phyloP scores from a whole-genome alignment of 1,140 invertebrate genomes.

The Globodera rostochiensis region DNA sequence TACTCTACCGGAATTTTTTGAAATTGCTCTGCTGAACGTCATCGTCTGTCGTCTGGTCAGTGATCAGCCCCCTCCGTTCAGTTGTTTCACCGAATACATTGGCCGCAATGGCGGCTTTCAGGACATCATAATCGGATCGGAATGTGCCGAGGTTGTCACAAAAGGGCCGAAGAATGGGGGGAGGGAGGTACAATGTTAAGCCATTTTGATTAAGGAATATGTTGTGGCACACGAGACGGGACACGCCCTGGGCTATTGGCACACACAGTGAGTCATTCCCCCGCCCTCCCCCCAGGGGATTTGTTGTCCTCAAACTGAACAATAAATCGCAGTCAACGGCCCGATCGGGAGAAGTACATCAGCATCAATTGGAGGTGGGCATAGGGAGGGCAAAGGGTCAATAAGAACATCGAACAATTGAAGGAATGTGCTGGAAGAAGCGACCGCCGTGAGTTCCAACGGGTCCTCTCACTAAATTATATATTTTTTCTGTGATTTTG shows the following conservation, averaged over 20 bases:
- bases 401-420: not conserved
- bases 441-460: slow-evolving; percentile 46
- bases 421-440: slow-evolving; percentile 60
- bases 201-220: slow-evolving; percentile 52
- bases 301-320: not conserved
- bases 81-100: slow-evolving; percentile 65
- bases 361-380: slow-evolving; percentile 62
- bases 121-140: slow-evolving; percentile 65
- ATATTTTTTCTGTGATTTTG: too few species aligned
- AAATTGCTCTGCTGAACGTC: not conserved
- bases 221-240: slow-evolving; percentile 66
- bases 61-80: not conserved
- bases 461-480: too few species aligned
- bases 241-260: slow-evolving; percentile 66
- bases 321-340: slow-evolving; percentile 50
- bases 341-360: slow-evolving; percentile 64
- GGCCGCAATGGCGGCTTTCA: slow-evolving; percentile 65
- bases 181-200: too few species aligned
- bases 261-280: slow-evolving; percentile 58
- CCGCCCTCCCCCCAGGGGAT: too few species aligned
- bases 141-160: slow-evolving; percentile 59
- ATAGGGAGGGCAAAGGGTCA: not conserved
- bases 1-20: too few species aligned
- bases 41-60: not conserved
- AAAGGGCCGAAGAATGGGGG: slow-evolving; percentile 35